Evolutionary conservation across 1,140 invertebrate species (phyloP), one percentile per base, ranked within the genome.

Genomic region (Pomacea maculata): DNA sequence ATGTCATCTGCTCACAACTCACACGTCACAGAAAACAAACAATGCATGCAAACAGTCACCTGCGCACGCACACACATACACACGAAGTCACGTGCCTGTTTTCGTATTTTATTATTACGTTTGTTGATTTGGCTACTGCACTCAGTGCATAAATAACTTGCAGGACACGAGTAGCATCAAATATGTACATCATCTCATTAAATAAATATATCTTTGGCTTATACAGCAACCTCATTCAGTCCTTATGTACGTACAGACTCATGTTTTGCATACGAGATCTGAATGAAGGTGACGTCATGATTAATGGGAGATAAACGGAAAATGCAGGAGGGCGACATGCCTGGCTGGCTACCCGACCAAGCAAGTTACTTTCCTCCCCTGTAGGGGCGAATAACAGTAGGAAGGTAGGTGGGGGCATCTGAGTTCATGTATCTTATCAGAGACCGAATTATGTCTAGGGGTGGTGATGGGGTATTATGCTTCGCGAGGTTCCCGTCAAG

Each of bases 121-220:
- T 76, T 55, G 65, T 67, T 70, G 67, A 68, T 57, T 68, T 71
- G 45, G 65, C 77, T 79, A 79, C 65, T 70, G 68, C 77, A 79
- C 77, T 79, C 9, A 14, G 77, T 79, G 77, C 77, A 79, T 79
- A 79, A 79, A 79, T 79, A 79, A 71, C 77, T 68, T 70, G 25
- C 25, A 65, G 67, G n/a, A 79, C 65, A 79, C 52, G 21, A 55
- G 61, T 61, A 76, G 55, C 75, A 54, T 70, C 45, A 55, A 64
- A 19, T 79, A 79, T 79, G 34, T 79, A 79, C 77, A 79, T 71
- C 25, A 79, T 67, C 77, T 67, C 77, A 54, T 79, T 79, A 79
- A 79, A 79, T 79, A 79, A 79, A 79, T 79, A 79, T 79, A 79
- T 79, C 77, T 79, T 79, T 79, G 77, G 77, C 77, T 79, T 71